These are phyloP conservation scores for Ptilonorhynchus violaceus DNA, from an alignment of 2,113 vertebrate species.

Conservation along the genomic window DNA sequence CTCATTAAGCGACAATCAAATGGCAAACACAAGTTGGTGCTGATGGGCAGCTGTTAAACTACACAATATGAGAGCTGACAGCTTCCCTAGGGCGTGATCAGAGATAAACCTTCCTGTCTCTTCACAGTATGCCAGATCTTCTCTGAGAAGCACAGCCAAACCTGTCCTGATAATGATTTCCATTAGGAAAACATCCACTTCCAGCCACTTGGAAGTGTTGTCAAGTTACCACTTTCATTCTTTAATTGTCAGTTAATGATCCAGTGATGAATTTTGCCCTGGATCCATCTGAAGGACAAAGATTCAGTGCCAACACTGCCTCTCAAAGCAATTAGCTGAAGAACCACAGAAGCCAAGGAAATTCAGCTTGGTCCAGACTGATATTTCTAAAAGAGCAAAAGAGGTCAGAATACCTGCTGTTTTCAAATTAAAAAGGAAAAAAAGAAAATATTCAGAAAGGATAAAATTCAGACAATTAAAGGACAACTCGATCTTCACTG, in stretches of 20 bases:
- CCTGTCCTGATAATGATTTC: not conserved
- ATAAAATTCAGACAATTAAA: not conserved
- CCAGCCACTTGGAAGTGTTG: not conserved
- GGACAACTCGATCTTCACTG: not conserved
- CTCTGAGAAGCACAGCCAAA: not conserved
- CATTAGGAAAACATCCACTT: not conserved
- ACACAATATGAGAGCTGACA: not conserved
- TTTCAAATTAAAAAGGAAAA: not conserved
- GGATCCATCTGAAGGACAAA: not conserved
- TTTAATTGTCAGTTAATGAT: not conserved
- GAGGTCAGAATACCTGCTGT: not conserved
- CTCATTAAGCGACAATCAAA: not conserved
- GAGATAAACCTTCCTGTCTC: not conserved
- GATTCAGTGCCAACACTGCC: not conserved
- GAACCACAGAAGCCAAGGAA: not conserved
- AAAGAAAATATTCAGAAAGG: rapidly evolving
- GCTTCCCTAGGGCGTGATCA: not conserved
- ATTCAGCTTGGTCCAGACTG: not conserved
- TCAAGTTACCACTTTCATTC: not conserved
- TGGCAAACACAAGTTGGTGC: not conserved
- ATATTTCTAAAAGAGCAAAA: not conserved
- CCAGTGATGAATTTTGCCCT: not conserved
- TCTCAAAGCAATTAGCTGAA: not conserved
- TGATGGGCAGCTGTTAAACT: not conserved
- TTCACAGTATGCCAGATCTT: not conserved